phyloP scores from a whole-genome alignment of 2,888 invertebrate species.

The Adelognathus sp. region DNA sequence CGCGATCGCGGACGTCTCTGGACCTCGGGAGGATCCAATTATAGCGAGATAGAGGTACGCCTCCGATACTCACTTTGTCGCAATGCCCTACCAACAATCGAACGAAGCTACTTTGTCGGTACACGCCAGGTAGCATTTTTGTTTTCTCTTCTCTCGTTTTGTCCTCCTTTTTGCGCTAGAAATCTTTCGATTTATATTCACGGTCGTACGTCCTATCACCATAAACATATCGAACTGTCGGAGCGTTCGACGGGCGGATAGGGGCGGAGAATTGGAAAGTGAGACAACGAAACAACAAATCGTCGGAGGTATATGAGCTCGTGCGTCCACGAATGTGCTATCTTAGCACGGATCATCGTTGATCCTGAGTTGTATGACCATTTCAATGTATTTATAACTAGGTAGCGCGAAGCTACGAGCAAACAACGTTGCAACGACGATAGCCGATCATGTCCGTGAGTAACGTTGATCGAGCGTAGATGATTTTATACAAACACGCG shows the following conservation, averaged over 20 bases:
- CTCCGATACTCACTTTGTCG: slow-evolving; percentile 52
- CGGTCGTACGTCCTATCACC: slow-evolving; percentile 26
- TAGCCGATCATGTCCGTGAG: neutral
- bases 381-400: neutral
- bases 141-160: neutral
- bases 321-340: neutral
- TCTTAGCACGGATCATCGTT: neutral
- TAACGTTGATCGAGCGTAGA: neutral
- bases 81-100: slow-evolving; percentile 37
- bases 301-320: neutral
- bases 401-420: neutral
- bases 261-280: neutral
- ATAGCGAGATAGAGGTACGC: slow-evolving; percentile 41
- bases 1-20: slow-evolving; percentile 24
- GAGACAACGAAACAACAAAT: neutral
- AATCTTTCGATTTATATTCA: slow-evolving; percentile 38
- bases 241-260: slow-evolving; percentile 28
- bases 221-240: slow-evolving; percentile 35
- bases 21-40: slow-evolving; percentile 54
- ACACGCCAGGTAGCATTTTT: slow-evolving; percentile 1
- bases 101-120: slow-evolving; percentile 48
- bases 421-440: neutral
- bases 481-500: too few species aligned
- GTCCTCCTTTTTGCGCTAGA: neutral
- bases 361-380: neutral